Conservation (phyloP, 2,113 vertebrate genomes). For the Cephalopholis sonnerati region DNA sequence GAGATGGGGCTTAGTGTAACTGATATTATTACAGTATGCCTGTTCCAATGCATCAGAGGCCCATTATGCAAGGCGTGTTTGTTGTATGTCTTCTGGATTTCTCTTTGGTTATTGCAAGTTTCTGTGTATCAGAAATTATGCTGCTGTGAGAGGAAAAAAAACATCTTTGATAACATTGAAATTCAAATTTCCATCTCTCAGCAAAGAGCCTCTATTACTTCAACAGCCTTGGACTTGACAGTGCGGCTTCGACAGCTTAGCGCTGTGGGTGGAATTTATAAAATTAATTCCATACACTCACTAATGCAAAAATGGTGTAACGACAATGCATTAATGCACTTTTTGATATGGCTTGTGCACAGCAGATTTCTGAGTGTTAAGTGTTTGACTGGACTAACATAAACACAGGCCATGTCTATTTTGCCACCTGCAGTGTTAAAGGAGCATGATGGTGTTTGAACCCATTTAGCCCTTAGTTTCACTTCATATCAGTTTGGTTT, state of each 20-base stretch:
- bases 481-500: not conserved
- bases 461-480: not conserved
- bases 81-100: slow-evolving; percentile 29
- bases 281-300: slow-evolving; percentile 40
- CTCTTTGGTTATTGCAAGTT: slow-evolving; percentile 25
- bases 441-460: not conserved
- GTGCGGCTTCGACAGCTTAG: slow-evolving; percentile 30
- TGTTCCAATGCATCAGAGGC: slow-evolving; percentile 43
- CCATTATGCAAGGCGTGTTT: slow-evolving; percentile 40
- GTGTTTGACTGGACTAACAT: not conserved
- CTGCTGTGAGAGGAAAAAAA: not conserved
- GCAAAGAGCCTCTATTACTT: slow-evolving; percentile 39
- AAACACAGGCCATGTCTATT: slow-evolving; percentile 1
- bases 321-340: slow-evolving; percentile 26
- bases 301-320: slow-evolving; percentile 38
- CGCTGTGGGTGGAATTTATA: slow-evolving; percentile 43
- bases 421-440: not conserved
- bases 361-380: not conserved
- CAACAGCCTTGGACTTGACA: slow-evolving; percentile 36
- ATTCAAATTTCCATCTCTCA: slow-evolving; percentile 41
- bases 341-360: not conserved
- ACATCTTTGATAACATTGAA: slow-evolving; percentile 44
- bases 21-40: slow-evolving; percentile 46
- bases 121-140: slow-evolving; percentile 19
- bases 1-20: slow-evolving; percentile 38